Evolutionary conservation across 2,888 invertebrate genomes (phyloP), one percentile per base, ranked within the genome.

Genomic region (Spodoptera exigua): DNA sequence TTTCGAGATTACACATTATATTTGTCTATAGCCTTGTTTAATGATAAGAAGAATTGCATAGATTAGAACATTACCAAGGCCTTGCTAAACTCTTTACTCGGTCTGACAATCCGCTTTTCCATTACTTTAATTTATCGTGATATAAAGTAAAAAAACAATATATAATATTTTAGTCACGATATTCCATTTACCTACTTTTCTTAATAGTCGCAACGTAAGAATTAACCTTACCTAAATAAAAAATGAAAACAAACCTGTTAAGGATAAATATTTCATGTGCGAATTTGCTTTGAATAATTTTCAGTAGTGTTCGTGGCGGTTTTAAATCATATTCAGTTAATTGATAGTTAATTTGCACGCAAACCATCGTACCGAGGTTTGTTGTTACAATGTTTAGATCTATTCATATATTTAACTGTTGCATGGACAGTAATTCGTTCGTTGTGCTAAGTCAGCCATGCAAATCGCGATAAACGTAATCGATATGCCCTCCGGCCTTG

Each of bases 401-500:
- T 40, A 36, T 43, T 56, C 45, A 47, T 46, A 57, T 44, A 59
- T n/a, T n/a, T 47, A 68, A 70, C 55, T 55, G 53, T 70, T 63
- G 55, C 62, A 74, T 70, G 65, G 68, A 74, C 61, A 70, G 46
- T 51, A 55, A 61, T 70, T 72, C 70, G 69, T 51, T 67, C 45
- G 59, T 67, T 70, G 60, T 72, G 71, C 60, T 61, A 75, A 83
- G 75, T 80, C 79, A 81, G 72, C 81, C 80, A 84, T 83, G 87
- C 82, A 86, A 89, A 87, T 87, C 84, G 85, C 81, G 77, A 84
- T 80, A 80, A 77, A 80, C 83, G 91, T 87, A 91, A 92, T 89
- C 88, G 85, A 91, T 90, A 89, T 83, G 83, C 79, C 83, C 79
- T 79, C 76, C 73, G 76, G 78, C 92, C 91, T 90, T 91, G 92